Evolutionary conservation across 2,113 vertebrate species (phyloP), one percentile per base, ranked within the genome.

Genomic region (Motacilla alba): DNA sequence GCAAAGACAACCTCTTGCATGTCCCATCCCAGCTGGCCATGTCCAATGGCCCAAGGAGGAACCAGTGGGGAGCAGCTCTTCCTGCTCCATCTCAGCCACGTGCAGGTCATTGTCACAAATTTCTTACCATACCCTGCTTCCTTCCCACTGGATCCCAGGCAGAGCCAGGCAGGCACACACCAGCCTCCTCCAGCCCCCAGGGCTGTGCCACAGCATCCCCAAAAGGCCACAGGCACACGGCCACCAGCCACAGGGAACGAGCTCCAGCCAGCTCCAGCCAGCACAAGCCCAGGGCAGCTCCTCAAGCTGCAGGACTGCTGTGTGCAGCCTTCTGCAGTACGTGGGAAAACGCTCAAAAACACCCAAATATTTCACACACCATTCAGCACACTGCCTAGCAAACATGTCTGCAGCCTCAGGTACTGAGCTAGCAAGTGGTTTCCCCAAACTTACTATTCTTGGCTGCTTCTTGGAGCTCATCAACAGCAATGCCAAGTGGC

Each of bases 41-140:
- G 30, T 13, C 49, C 2, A 1, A 15, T 3, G 23, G 15, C 28
- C 20, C 10, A 6, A 44, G 59, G 18, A 46, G 31, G 20, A 58
- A 7, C 31, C 3, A 0, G 26, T 11, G 26, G 9, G 21, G 27
- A 67, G 16, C 19, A 44, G 1, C 13, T 35, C n/a, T 18, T 41
- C 13, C 39, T 72, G 12, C 52, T 83, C 58, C 8, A 3, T 14
- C 26, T 31, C 15, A 7, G 11, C 11, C 30, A 20, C 15, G 3
- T 0, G 0, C 11, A 7, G 6, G 2, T 10, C 49, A 2, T 28
- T 70, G 20, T 10, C 43, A n/a, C 8, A 6, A 2, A 13, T 63
- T 63, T 35, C 31, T 31, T 4, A n/a, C 3, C n/a, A 17, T 2
- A 17, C 9, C 19, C 33, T 52, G 2, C n/a, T 56, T 39, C 24